Evolutionary conservation across 2,113 vertebrate species (phyloP).

Genomic region (Tylochromis polylepis): DNA sequence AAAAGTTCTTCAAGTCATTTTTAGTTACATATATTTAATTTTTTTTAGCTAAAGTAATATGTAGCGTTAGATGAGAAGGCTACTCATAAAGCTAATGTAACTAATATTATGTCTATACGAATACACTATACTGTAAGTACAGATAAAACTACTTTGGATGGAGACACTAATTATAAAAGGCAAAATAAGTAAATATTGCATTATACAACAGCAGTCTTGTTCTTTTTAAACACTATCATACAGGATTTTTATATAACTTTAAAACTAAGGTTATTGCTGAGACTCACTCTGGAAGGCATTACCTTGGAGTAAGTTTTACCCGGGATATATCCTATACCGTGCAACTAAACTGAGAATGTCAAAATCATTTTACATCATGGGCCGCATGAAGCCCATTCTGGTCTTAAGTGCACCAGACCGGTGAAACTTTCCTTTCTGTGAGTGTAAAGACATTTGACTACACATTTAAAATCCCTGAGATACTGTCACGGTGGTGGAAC

Average conservation of each 20-base stretch:
- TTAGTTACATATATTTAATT: neutral
- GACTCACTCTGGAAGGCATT: neutral
- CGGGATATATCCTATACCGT: neutral
- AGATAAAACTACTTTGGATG: too few relatives aligned
- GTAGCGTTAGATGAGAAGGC: neutral
- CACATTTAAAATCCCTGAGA: neutral
- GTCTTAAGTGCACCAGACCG: neutral
- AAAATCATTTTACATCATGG: neutral
- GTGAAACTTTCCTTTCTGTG: neutral
- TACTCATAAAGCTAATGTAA: neutral
- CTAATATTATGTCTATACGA: too few relatives aligned
- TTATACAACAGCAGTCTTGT: neutral
- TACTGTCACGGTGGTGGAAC: too few relatives aligned
- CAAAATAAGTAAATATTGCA: neutral
- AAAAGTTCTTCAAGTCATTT: neutral
- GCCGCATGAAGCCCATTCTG: neutral
- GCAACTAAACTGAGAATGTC: neutral
- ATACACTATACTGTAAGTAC: neutral
- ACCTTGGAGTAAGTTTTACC: neutral
- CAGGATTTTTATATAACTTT: neutral
- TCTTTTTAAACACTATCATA: neutral
- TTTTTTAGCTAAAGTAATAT: neutral
- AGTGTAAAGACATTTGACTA: neutral
- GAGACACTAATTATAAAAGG: too few relatives aligned
- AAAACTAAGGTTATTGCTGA: neutral